Conservation (phyloP, 2,888 invertebrate genomes). For the Nemurella pictetii region DNA sequence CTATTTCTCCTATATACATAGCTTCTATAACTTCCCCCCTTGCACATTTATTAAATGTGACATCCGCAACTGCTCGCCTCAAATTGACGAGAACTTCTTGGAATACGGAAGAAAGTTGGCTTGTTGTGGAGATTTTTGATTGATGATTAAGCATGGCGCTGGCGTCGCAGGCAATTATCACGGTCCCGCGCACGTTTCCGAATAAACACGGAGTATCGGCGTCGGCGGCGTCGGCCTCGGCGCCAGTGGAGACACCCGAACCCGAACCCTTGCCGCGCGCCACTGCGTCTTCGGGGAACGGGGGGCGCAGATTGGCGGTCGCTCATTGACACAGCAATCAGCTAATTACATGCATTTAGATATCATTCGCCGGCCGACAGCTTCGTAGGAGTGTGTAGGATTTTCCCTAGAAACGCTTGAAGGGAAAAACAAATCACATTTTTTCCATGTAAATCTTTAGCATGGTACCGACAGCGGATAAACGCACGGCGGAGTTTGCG, state of each 20-base stretch:
- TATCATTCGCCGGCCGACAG: neutral
- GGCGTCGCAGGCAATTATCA: slow-evolving; percentile 30
- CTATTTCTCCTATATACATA: neutral
- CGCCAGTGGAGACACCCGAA: neutral
- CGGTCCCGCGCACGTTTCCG: slow-evolving; percentile 19
- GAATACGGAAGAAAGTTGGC: slow-evolving; percentile 9
- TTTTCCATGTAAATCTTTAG: neutral
- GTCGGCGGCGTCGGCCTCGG: neutral
- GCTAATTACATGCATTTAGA: neutral
- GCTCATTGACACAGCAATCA: neutral
- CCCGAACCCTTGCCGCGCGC: neutral
- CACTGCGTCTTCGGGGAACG: neutral
- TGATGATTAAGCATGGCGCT: slow-evolving; percentile 24
- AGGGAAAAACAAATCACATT: neutral
- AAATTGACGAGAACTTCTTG: slow-evolving; percentile 11
- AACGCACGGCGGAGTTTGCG: too few relatives aligned
- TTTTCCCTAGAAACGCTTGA: neutral
- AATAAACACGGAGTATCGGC: neutral
- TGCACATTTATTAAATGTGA: neutral
- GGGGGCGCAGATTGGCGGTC: neutral
- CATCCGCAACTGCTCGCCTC: slow-evolving; percentile 1
- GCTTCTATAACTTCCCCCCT: neutral
- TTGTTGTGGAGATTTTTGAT: slow-evolving; percentile 31
- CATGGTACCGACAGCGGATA: too few relatives aligned
- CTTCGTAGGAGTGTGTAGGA: neutral